Conservation (phyloP, 2,888 invertebrate species). For the Poecilus cupreus region DNA sequence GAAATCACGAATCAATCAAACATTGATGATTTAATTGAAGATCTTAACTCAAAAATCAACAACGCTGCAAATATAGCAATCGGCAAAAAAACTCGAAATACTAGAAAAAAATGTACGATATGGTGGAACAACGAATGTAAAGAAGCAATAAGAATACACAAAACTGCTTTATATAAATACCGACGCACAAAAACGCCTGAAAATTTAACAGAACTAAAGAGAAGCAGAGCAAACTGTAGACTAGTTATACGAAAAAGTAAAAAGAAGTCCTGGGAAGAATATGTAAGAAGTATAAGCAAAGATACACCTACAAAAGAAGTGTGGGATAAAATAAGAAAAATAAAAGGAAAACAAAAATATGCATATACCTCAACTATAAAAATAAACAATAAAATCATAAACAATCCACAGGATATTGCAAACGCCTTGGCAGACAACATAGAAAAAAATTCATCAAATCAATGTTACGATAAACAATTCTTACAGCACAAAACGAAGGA, state of each 20-base stretch:
- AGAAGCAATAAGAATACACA: background rate
- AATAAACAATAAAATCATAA: background rate
- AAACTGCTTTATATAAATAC: background rate
- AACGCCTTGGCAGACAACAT: background rate
- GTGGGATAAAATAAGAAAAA: conserved; percentile 11
- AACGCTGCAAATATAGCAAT: too few species aligned
- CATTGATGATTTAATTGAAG: too few species aligned
- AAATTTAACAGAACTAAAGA: background rate
- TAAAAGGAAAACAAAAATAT: background rate
- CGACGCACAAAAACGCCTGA: background rate
- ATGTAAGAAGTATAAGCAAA: background rate
- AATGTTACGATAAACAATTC: background rate
- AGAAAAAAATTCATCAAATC: background rate
- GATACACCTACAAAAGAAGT: background rate
- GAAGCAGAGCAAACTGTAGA: background rate
- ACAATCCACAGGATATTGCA: background rate
- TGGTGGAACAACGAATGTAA: background rate
- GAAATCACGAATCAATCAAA: background rate
- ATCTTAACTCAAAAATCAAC: too few species aligned
- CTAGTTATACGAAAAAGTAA: background rate
- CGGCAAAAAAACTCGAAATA: too few species aligned
- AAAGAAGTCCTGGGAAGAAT: background rate
- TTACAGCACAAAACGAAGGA: background rate
- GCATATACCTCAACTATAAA: background rate
- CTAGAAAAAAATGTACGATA: too few species aligned